Percentiles rank a stretch among this genome's conserved stretches.
phyloP scores from a whole-genome alignment of 2,113 vertebrate species.

The Amblyopsis rosae region DNA sequence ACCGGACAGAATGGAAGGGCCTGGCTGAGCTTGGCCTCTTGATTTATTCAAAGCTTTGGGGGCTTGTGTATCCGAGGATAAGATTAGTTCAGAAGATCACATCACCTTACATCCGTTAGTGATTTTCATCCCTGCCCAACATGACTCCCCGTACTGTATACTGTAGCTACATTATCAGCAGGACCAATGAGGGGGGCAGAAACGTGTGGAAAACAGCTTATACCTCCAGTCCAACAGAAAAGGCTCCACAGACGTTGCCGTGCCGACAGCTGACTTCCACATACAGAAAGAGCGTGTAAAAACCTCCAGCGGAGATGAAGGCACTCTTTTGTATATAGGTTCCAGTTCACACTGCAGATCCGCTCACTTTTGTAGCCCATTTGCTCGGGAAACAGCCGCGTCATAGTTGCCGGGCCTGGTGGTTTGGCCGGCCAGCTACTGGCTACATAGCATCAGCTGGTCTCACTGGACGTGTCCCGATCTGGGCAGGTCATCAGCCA shows the following conservation, averaged over 20 bases:
- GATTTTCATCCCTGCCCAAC: constrained; percentile 28
- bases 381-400: constrained; percentile 66
- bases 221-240: constrained; percentile 46
- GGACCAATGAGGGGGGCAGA: constrained; percentile 29
- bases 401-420: constrained; percentile 54
- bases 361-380: constrained; percentile 62
- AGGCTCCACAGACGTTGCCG: constrained; percentile 11
- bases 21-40: constrained; percentile 61
- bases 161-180: constrained; percentile 17
- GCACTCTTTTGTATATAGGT: constrained; percentile 58
- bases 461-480: constrained; percentile 42
- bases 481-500: constrained; percentile 71
- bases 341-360: constrained; percentile 78
- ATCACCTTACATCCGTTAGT: constrained; percentile 70
- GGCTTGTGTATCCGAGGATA: constrained; percentile 75
- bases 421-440: constrained; percentile 41
- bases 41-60: constrained; percentile 75
- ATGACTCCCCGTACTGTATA: constrained; percentile 8
- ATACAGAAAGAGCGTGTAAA: constrained; percentile 35
- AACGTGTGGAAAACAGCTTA: constrained; percentile 36
- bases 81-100: constrained; percentile 77
- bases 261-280: constrained; percentile 39
- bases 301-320: constrained; percentile 75
- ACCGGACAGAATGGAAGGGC: constrained; percentile 27
- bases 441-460: constrained; percentile 48